Evolutionary conservation across 1,140 invertebrate genomes (phyloP), one percentile per base, ranked within the genome.

Genomic region (Microplitis mediator): DNA sequence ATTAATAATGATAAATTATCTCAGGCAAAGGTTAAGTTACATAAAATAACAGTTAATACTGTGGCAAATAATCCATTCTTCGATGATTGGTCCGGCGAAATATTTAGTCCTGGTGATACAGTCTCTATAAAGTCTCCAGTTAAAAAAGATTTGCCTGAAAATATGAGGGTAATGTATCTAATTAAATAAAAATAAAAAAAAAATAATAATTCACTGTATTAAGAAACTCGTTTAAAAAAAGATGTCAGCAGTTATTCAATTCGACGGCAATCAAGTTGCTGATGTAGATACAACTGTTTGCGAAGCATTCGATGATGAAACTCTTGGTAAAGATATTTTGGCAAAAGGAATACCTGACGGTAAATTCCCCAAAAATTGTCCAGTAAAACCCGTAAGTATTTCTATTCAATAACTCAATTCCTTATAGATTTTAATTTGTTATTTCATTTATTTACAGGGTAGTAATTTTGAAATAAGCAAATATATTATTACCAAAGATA

Each of bases 351-450:
- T 68, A 32, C 65, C 65, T 9, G 14, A 52, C 3, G 65, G 51
- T n/a, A 56, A 68, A 56, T 68, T 68, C 50, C 65, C 65, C 3
- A 54, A 68, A 35, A 9, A 3, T 3, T 68, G 65, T 68, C 65
- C 65, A 6, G 32, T 68, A 2, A 68, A 68, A 56, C 50, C 65
- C 6, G 65, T 68, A 68, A 68, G 11, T 60, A 23, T 32, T 23
- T 31, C 32, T 23, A 23, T 60, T 60, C 3, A 60, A 6, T 11
- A 60, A 16, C 6, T 32, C 31, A 32, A 60, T 23, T 32, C 0
- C 14, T 60, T 32, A 32, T 6, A 6, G 23, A 16, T 32, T 60
- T 4, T 60, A 60, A 23, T 60, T 32, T n/a, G 1, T 51, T 23
- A n/a, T n/a, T 54, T 54, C 2, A n/a, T 9, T 51, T 51, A 51